These are phyloP conservation scores for Myrmecobius fasciatus DNA, from an alignment of 2,113 vertebrate genomes.

Conservation along the genomic window DNA sequence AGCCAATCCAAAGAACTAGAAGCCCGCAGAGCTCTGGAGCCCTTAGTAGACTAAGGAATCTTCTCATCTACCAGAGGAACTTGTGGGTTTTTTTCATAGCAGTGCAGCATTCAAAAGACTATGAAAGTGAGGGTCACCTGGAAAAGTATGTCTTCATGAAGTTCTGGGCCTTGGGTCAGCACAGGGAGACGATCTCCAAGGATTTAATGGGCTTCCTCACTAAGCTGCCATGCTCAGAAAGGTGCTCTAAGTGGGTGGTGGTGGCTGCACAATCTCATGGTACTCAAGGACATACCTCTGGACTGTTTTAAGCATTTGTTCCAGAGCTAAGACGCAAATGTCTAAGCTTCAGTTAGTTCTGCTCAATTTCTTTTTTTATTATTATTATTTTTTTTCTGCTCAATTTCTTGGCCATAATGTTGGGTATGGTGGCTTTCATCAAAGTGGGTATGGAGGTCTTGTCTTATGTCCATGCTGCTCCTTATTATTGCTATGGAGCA, in stretches of 20 bases:
- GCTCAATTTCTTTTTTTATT: conserved; percentile 63
- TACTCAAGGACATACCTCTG: conserved; percentile 74
- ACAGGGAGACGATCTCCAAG: conserved; percentile 36
- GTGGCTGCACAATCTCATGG: conserved; percentile 61
- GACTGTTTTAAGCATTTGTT: conserved; percentile 69
- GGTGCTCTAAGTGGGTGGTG: conserved; percentile 66
- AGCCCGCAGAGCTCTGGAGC: conserved; percentile 42
- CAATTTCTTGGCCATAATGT: conserved; percentile 60
- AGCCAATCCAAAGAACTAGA: conserved; percentile 49
- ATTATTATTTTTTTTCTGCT: too few species aligned
- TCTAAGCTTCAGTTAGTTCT: conserved; percentile 57
- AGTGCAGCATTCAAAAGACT: conserved; percentile 57
- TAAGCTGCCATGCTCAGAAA: conserved; percentile 25
- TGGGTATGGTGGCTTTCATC: conserved; percentile 66
- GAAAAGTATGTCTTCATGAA: conserved; percentile 64
- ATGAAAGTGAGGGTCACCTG: conserved; percentile 65
- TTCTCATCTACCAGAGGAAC: conserved; percentile 66
- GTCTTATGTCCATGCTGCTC: conserved; percentile 62
- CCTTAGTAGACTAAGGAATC: conserved; percentile 66
- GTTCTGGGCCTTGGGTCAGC: conserved; percentile 72
- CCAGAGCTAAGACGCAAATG: conserved; percentile 55
- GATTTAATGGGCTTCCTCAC: conserved; percentile 28
- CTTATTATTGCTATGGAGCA: conserved; percentile 61
- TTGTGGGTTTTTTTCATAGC: conserved; percentile 58
- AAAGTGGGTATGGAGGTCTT: conserved; percentile 72